These are phyloP conservation scores for Margarornis squamiger DNA, from an alignment of 2,797 vertebrate genomes.

Conservation along the genomic window DNA sequence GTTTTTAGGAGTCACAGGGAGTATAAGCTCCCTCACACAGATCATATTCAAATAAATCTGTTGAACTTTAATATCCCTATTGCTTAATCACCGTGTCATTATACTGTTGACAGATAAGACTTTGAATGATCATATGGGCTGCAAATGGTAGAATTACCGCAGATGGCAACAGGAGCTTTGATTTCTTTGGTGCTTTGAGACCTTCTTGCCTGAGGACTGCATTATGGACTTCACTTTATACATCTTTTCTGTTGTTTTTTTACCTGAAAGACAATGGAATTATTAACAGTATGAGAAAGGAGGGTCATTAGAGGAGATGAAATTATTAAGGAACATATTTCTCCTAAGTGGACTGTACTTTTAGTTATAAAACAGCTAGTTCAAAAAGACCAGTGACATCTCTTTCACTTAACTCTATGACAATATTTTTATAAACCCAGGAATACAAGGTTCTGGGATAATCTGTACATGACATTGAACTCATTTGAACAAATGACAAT, in stretches of 20 bases:
- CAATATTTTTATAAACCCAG: background rate
- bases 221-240: background rate
- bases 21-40: background rate
- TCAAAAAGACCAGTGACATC: background rate
- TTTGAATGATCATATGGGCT: background rate
- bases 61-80: background rate
- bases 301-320: background rate
- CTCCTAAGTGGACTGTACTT: background rate
- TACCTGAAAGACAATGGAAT: background rate
- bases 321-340: background rate
- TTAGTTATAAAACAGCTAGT: background rate
- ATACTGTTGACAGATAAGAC: background rate
- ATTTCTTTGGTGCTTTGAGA: constrained; percentile 30
- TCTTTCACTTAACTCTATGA: background rate
- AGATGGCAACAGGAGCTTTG: background rate
- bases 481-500: background rate
- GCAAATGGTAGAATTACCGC: background rate
- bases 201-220: background rate
- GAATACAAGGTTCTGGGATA: background rate
- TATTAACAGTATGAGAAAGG: background rate
- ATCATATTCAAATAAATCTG: background rate
- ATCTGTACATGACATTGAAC: background rate
- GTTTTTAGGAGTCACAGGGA: background rate
- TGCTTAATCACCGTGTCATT: background rate
- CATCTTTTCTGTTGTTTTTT: background rate